phyloP scores from a whole-genome alignment of 2,797 vertebrate genomes.

The Picus viridis region DNA sequence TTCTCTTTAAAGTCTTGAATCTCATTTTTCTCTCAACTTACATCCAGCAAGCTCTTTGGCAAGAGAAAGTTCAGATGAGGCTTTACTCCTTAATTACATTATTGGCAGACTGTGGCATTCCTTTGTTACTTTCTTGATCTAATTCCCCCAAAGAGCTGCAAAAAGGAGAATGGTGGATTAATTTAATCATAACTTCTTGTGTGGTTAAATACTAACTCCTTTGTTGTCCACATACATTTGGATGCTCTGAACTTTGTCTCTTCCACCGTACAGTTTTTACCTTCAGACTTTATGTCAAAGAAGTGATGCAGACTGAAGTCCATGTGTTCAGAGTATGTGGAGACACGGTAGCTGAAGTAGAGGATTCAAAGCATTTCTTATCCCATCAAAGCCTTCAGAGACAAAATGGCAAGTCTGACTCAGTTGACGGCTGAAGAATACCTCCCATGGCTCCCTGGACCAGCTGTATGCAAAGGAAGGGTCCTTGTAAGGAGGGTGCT shows the following conservation, averaged over 20 bases:
- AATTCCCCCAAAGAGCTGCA: constrained; percentile 48
- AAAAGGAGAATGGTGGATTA: constrained; percentile 59
- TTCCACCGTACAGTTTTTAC: not conserved
- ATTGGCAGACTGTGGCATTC: constrained; percentile 58
- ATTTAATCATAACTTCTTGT: constrained; percentile 52
- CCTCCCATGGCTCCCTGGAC: not conserved
- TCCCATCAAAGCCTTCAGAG: not conserved
- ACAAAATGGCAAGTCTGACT: not conserved
- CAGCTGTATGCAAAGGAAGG: not conserved
- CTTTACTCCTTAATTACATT: constrained; percentile 55
- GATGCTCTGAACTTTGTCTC: not conserved
- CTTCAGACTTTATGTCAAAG: not conserved
- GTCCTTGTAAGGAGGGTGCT: not conserved
- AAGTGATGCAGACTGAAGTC: not conserved
- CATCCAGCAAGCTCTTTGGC: constrained; percentile 37
- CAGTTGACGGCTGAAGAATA: not conserved
- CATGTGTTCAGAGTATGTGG: not conserved
- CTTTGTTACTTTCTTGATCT: constrained; percentile 53
- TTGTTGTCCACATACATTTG: not conserved
- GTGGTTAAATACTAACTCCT: constrained; percentile 25
- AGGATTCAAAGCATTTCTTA: not conserved
- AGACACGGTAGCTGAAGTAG: not conserved
- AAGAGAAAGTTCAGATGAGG: constrained; percentile 50
- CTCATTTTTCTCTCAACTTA: not conserved
- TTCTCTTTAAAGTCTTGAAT: constrained; percentile 5